A percentile compares a stretch with the other conserved stretches of the same genome.
These are phyloP conservation scores for Acromyrmex heyeri DNA, from an alignment of 1,140 invertebrate genomes.

Conservation along the genomic window DNA sequence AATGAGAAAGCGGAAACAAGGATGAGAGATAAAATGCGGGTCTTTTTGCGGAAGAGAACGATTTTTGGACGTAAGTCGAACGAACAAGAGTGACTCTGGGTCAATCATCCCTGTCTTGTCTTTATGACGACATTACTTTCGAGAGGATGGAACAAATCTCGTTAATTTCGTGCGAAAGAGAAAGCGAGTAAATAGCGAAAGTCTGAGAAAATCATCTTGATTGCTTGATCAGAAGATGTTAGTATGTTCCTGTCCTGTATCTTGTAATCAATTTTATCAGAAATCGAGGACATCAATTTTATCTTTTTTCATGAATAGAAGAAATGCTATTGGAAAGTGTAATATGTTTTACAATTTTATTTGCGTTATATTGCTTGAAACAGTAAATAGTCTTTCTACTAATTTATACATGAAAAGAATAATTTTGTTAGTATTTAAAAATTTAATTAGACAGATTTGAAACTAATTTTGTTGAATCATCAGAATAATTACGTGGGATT, in stretches of 20 bases:
- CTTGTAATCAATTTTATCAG: neutral
- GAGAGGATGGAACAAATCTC: neutral
- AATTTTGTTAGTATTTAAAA: too few species aligned
- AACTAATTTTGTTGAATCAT: too few species aligned
- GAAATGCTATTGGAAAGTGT: neutral
- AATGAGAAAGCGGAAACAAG: neutral
- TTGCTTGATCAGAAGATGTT: slow-evolving; percentile 10
- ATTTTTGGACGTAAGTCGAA: slow-evolving; percentile 49
- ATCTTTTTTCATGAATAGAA: neutral
- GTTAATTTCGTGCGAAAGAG: slow-evolving; percentile 22
- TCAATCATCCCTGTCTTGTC: slow-evolving; percentile 50
- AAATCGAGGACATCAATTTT: neutral
- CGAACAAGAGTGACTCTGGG: slow-evolving; percentile 31
- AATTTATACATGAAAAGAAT: neutral
- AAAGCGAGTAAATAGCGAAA: neutral
- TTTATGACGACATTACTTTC: slow-evolving; percentile 47
- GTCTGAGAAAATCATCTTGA: slow-evolving; percentile 35
- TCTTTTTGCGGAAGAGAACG: neutral
- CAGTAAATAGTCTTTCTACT: neutral
- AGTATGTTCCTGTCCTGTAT: neutral
- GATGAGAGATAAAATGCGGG: slow-evolving; percentile 6
- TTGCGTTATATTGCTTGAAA: neutral
- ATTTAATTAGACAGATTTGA: too few species aligned
- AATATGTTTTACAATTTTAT: neutral
- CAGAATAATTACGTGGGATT: too few species aligned